Base-by-base conservation (phyloP, 1,140 invertebrate species). In the Diuraphis noxia region DNA sequence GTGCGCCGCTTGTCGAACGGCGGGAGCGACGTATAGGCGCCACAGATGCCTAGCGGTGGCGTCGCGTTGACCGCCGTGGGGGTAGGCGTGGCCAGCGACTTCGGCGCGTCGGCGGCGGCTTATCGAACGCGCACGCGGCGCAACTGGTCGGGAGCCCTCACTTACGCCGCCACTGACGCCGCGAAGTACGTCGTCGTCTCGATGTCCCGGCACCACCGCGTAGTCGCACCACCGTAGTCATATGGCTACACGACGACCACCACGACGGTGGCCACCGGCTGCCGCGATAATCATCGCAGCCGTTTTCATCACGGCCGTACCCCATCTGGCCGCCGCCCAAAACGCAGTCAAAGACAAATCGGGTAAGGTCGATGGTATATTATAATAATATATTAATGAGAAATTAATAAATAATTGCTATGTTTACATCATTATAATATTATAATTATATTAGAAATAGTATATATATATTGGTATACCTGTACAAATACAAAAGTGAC, bases 61-160 rank as follows among this genome's bases (percentile, higher is more conserved):
- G 89, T 91, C 89, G 77, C 63, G 89, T 25, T 91, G 77, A 91
- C 89, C 77, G 89, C 46, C 46, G 72, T 6, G 13, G 13, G 13
- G 56, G 89, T 91, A 36, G 89, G 89, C 89, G 89, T 91, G 89
- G 89, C 72, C 72, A 46, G 36, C 46, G 30, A 34, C 36, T 36
- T 25, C 85, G 85, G 43, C 85, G 36, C 36, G 46, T 9, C 72
- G 41, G 21, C 63, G 88, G n/a, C 34, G 36, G 43, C 89, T 91
- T 91, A 91, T 91, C 77, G 89, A 91, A 91, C 89, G 89, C 89
- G 89, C 89, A 89, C 88, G 88, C 88, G 88, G 89, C 89, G 89
- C 89, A 91, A 91, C 89, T 91, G 77, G 89, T 91, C 89, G 89
- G 46, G 77, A 82, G 43, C 86, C 52, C 34, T 63, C 85, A 52